Percentiles rank a stretch among this genome's conserved stretches.
Evolutionary conservation across 2,797 vertebrate genomes (phyloP).

Genomic region (Balearica regulorum): DNA sequence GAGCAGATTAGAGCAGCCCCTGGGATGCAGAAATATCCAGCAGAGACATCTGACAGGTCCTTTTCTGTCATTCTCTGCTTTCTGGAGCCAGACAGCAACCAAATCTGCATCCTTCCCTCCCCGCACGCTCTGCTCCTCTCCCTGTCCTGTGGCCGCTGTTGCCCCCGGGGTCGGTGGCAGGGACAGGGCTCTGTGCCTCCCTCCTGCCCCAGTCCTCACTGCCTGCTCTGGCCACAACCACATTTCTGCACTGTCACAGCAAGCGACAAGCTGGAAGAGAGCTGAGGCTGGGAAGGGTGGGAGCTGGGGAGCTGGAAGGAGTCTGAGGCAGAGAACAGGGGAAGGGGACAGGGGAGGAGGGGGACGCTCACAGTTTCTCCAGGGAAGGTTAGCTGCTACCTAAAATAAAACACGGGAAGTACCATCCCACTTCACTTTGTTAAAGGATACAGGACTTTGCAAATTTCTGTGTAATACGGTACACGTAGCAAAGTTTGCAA

Average conservation of each 20-base stretch:
- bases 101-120: neutral
- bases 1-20: neutral
- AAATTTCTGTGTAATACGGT: neutral
- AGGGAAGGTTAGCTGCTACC: neutral
- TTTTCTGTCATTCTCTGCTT: neutral
- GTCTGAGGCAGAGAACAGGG: neutral
- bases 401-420: neutral
- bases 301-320: neutral
- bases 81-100: neutral
- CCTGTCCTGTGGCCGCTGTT: fast-evolving
- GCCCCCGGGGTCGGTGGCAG: fast-evolving
- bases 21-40: neutral
- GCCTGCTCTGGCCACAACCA: neutral
- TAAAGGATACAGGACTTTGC: neutral
- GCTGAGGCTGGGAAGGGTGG: neutral
- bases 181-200: neutral
- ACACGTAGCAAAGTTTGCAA: neutral
- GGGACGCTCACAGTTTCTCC: neutral
- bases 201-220: neutral
- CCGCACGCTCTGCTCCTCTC: neutral
- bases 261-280: neutral
- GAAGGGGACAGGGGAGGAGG: neutral
- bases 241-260: neutral
- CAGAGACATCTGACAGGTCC: neutral
- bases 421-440: neutral